Conservation (phyloP, 92 coral and sea anemone species). For the Ricordea florida region DNA sequence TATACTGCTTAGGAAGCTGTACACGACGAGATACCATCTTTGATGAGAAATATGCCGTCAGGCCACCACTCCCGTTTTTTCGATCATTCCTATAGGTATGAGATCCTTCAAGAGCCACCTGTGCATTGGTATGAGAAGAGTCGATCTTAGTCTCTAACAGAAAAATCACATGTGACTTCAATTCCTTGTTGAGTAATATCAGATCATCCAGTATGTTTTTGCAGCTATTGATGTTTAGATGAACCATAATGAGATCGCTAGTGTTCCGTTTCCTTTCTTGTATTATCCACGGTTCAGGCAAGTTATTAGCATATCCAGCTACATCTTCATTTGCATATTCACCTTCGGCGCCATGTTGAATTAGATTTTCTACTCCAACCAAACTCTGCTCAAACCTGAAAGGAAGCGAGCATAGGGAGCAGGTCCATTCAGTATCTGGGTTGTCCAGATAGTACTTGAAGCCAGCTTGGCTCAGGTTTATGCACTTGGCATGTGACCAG, state of each 20-base stretch:
- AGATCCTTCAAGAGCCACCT: constrained; percentile 22
- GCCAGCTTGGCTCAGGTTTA: constrained; percentile 3
- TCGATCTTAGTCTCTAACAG: constrained; percentile 42
- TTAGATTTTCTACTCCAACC: background rate
- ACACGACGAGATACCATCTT: background rate
- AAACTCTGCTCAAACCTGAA: background rate
- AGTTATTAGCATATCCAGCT: background rate
- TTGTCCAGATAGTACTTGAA: constrained; percentile 21
- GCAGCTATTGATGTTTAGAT: constrained; percentile 26
- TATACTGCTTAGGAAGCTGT: background rate
- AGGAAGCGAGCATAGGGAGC: constrained; percentile 42
- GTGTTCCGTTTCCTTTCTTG: background rate
- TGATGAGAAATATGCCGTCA: constrained; percentile 19
- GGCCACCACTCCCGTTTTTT: constrained; percentile 42
- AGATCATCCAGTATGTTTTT: constrained; percentile 33
- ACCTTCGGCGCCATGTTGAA: background rate
- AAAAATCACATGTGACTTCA: constrained; percentile 19
- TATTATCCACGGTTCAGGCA: constrained; percentile 1
- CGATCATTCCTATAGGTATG: constrained; percentile 32
- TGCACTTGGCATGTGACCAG: constrained; percentile 52
- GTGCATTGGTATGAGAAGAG: constrained; percentile 11
- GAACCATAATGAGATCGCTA: background rate
- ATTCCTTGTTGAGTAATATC: background rate
- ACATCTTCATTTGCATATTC: background rate
- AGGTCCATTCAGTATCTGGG: constrained; percentile 19